These are phyloP conservation scores for Mythimna ferrago DNA, from an alignment of 2,888 invertebrate species.

Conservation along the genomic window DNA sequence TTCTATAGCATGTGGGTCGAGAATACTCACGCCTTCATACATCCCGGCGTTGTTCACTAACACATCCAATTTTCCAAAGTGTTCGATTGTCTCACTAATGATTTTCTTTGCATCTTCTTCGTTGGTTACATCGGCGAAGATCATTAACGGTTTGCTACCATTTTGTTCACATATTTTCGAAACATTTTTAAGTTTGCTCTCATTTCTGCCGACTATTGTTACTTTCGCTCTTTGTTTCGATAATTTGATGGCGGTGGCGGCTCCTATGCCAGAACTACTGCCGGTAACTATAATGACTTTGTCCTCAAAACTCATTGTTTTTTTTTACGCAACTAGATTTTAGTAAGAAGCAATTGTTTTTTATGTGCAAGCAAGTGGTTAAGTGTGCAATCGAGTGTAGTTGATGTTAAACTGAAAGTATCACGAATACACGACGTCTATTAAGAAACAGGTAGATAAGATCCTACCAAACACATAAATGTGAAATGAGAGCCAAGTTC, in stretches of 20 bases:
- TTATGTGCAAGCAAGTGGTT: too few relatives aligned
- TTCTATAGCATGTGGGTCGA: slow-evolving; percentile 63
- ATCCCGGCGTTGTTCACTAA: slow-evolving; percentile 72
- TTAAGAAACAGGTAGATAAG: neutral
- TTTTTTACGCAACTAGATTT: neutral
- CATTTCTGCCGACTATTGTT: slow-evolving; percentile 67
- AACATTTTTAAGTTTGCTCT: slow-evolving; percentile 61
- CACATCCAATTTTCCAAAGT: slow-evolving; percentile 70
- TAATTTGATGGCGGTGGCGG: slow-evolving; percentile 63
- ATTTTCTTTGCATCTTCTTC: slow-evolving; percentile 61
- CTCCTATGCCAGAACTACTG: slow-evolving; percentile 67
- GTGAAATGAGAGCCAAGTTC: too few relatives aligned
- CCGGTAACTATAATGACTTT: slow-evolving; percentile 69
- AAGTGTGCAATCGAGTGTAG: slow-evolving; percentile 9
- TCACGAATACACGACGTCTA: slow-evolving; percentile 4
- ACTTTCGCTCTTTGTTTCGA: slow-evolving; percentile 61
- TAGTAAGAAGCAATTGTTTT: neutral
- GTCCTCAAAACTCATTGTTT: slow-evolving; percentile 62
- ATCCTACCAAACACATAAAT: too few relatives aligned
- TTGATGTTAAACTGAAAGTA: slow-evolving; percentile 24
- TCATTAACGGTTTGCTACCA: slow-evolving; percentile 62
- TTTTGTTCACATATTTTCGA: slow-evolving; percentile 59
- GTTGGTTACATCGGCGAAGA: slow-evolving; percentile 67
- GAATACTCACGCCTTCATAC: slow-evolving; percentile 50
- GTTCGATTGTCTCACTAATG: slow-evolving; percentile 57